These are phyloP conservation scores for Marmota flaviventris DNA, from an alignment of 2,113 vertebrate species.

Conservation along the genomic window DNA sequence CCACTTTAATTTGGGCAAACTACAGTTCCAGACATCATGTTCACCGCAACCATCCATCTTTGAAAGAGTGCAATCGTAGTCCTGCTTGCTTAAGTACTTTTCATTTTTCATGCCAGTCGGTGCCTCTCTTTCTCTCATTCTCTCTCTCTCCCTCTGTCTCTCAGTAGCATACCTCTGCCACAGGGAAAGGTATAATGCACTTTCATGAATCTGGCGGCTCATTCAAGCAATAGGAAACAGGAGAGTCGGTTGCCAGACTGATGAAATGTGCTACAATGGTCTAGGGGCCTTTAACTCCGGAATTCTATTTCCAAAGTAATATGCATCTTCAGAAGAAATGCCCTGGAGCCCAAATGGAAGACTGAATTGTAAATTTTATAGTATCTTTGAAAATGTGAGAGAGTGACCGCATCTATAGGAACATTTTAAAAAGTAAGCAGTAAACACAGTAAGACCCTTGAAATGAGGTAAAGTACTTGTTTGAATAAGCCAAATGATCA, in stretches of 20 bases:
- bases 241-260: not conserved
- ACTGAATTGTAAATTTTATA: not conserved
- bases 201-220: conserved; percentile 15
- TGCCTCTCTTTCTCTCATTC: not conserved
- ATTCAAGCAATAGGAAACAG: not conserved
- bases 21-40: conserved; percentile 24
- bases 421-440: not conserved
- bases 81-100: conserved; percentile 30
- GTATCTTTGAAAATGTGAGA: not conserved
- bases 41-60: conserved; percentile 15
- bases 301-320: conserved; percentile 52
- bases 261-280: not conserved
- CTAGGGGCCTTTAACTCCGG: not conserved
- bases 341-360: not conserved
- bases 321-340: conserved; percentile 53
- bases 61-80: not conserved
- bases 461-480: not conserved
- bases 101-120: conserved; percentile 48
- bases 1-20: conserved; percentile 60
- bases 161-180: not conserved
- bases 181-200: not conserved
- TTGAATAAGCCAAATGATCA: not conserved
- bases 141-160: not conserved
- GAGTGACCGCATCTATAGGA: not conserved
- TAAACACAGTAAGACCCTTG: not conserved